Percentiles rank a stretch among this genome's conserved stretches.
Evolutionary conservation across 2,888 invertebrate genomes (phyloP).

Genomic region (Lapara coniferarum): DNA sequence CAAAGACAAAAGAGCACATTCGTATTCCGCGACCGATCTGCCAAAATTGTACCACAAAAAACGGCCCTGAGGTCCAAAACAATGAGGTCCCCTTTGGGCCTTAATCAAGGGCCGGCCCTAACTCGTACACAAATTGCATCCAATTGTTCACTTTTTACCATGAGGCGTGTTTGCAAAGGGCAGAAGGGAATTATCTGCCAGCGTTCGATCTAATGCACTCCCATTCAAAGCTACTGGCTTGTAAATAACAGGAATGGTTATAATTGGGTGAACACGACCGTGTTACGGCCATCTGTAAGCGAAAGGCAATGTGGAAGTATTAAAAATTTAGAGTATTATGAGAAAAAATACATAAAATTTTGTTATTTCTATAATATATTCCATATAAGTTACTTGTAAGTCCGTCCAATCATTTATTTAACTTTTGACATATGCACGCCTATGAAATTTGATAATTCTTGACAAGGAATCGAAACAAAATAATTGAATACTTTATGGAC

Average conservation of each 20-base stretch:
- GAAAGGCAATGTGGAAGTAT: conserved; percentile 28
- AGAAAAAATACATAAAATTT: too few relatives aligned
- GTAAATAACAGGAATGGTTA: conserved; percentile 57
- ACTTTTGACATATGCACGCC: too few relatives aligned
- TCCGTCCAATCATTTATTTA: too few relatives aligned
- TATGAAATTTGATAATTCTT: too few relatives aligned
- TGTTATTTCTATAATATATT: too few relatives aligned
- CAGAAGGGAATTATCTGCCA: conserved; percentile 64
- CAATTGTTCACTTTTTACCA: conserved; percentile 83
- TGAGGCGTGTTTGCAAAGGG: conserved; percentile 57
- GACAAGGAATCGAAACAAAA: too few relatives aligned
- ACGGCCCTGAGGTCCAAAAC: conserved; percentile 70
- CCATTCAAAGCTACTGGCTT: conserved; percentile 71
- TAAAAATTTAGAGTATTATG: neutral
- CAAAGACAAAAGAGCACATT: conserved; percentile 53
- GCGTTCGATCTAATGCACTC: conserved; percentile 64
- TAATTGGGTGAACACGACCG: conserved; percentile 58
- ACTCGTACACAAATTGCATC: conserved; percentile 82
- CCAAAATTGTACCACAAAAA: conserved; percentile 67
- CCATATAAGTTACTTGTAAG: too few relatives aligned
- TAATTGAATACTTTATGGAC: too few relatives aligned
- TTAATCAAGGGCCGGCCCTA: conserved; percentile 78
- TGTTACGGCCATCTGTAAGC: conserved; percentile 49
- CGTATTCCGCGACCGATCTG: conserved; percentile 62
- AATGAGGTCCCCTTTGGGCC: conserved; percentile 69